phyloP scores from a whole-genome alignment of 2,888 invertebrate genomes.

The Drosophila acutilabella region DNA sequence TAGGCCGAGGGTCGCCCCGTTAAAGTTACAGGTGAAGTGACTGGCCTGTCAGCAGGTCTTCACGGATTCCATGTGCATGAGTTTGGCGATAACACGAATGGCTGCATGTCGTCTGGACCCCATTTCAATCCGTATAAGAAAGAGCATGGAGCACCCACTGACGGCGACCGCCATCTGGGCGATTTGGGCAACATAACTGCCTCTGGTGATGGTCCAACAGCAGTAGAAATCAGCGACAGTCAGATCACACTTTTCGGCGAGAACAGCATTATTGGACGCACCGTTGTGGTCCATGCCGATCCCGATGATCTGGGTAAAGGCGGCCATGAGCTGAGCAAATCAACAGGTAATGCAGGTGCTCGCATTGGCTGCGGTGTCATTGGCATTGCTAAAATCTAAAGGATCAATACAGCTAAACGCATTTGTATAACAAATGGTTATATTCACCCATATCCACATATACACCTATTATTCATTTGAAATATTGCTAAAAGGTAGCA shows the following conservation, averaged over 20 bases:
- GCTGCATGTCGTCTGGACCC: slow-evolving; percentile 96
- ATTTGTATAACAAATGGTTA: slow-evolving; percentile 17
- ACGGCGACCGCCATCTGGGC: slow-evolving; percentile 92
- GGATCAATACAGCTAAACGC: background rate
- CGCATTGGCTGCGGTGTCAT: slow-evolving; percentile 86
- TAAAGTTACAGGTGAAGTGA: slow-evolving; percentile 92
- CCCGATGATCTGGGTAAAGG: slow-evolving; percentile 97
- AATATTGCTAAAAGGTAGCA: slow-evolving; percentile 18
- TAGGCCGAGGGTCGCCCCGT: slow-evolving; percentile 88
- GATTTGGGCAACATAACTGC: slow-evolving; percentile 95
- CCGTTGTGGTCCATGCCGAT: slow-evolving; percentile 96
- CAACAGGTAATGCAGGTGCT: slow-evolving; percentile 96
- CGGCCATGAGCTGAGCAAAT: slow-evolving; percentile 95
- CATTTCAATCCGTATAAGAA: slow-evolving; percentile 95
- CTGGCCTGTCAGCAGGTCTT: slow-evolving; percentile 90
- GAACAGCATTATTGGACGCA: slow-evolving; percentile 93
- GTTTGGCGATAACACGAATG: slow-evolving; percentile 98
- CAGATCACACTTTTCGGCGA: slow-evolving; percentile 89
- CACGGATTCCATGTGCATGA: slow-evolving; percentile 95
- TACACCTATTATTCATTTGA: slow-evolving; percentile 13
- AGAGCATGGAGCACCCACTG: slow-evolving; percentile 93
- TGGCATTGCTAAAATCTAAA: slow-evolving; percentile 84
- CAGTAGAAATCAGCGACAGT: slow-evolving; percentile 88
- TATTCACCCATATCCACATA: slow-evolving; percentile 18
- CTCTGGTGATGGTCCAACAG: slow-evolving; percentile 87